Base-by-base conservation (phyloP, 1,140 invertebrate species). In the Aphidius gifuensis region DNA sequence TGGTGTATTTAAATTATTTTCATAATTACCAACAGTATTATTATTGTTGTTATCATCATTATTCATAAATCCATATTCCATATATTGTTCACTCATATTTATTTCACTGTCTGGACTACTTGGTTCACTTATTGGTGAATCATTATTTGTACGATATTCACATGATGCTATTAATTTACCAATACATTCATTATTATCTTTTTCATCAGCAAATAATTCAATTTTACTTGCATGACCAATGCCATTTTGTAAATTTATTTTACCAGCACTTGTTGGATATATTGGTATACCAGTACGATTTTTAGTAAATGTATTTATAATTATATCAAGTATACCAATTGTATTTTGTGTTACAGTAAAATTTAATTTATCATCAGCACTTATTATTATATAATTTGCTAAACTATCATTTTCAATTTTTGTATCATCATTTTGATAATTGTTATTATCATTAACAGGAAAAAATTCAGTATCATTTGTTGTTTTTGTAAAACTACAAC, bases 311-410 rank as follows among this genome's bases (percentile, higher is more conserved):
- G 84, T 80, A 1, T 75, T 83, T 2, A 83, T 69, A 2, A 92
- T 76, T 61, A 87, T 85, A 49, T 85, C 83, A 5, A 91, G 68
- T 2, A 73, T 70, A n/a, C 58, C 53, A 8, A 80, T 73, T 39
- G 74, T 74, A 60, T 79, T 77, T 44, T 82, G 87, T 2, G 89
- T 90, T n/a, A 92, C 58, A 5, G 89, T 91, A 5, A 92, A 68
- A 68, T 90, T 86, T 5, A 93, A 74, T 43, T 83, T 77, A 55
- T 91, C 87, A 60, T 86, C 83, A 3, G 87, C 84, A 64, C 90
- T 85, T 6, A 92, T 68, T 16, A 89, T 79, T 6, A 92, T 68
- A 71, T 92, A 90, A 0, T 84, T 85, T 21, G 89, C 88, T 43
- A 82, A 75, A 58, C 83, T 78, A 60, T 80, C 76, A 0, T 72